Evolutionary conservation across 2,888 invertebrate genomes (phyloP).

Genomic region (Drosophila colorata): DNA sequence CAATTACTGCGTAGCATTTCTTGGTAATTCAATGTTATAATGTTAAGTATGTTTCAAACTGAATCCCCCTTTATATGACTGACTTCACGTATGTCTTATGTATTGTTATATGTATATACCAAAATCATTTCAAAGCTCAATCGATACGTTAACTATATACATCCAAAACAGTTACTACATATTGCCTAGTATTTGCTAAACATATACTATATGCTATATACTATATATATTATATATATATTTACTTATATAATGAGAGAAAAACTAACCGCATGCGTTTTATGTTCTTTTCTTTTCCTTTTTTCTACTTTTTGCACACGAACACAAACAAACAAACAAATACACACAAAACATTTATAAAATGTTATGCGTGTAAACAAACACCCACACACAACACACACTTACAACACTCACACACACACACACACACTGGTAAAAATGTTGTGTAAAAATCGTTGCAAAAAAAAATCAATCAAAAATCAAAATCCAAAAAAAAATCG

Average conservation of each 20-base stretch:
- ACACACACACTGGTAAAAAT: slow-evolving; percentile 68
- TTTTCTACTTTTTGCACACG: slow-evolving; percentile 83
- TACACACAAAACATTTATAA: slow-evolving; percentile 43
- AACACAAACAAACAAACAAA: slow-evolving; percentile 57
- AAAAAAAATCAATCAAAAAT: slow-evolving; percentile 52
- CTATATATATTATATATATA: slow-evolving; percentile 46
- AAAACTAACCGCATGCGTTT: slow-evolving; percentile 85
- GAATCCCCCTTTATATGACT: slow-evolving; percentile 65
- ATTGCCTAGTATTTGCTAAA: slow-evolving; percentile 75
- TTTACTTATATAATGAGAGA: slow-evolving; percentile 73
- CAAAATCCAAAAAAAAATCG: slow-evolving; percentile 45
- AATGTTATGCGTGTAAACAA: slow-evolving; percentile 45
- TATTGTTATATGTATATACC: slow-evolving; percentile 77
- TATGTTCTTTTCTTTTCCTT: slow-evolving; percentile 84
- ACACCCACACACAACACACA: slow-evolving; percentile 43
- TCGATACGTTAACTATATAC: slow-evolving; percentile 51
- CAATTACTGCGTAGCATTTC: slow-evolving; percentile 66
- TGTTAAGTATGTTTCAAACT: slow-evolving; percentile 77
- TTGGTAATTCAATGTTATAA: slow-evolving; percentile 79
- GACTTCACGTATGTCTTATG: slow-evolving; percentile 79
- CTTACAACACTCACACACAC: slow-evolving; percentile 40
- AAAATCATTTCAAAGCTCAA: slow-evolving; percentile 71
- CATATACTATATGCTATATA: slow-evolving; percentile 50
- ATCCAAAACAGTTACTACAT: slow-evolving; percentile 64
- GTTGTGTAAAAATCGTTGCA: slow-evolving; percentile 77